Conservation (phyloP, 2,888 invertebrate genomes). For the Cheilosia scutellata region DNA sequence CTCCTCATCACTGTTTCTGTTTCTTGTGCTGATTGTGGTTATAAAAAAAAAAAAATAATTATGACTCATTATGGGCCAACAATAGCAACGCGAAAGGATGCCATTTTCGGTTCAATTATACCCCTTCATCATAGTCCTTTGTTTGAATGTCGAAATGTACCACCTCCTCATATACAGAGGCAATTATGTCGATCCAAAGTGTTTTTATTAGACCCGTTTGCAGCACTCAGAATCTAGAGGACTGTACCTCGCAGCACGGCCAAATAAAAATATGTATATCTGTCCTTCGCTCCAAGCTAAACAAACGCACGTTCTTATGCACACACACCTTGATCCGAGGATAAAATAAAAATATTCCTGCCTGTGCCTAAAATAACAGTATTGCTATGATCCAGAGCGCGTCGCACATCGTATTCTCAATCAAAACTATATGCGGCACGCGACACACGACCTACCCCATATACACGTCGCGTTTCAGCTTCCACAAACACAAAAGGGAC, state of each 20-base stretch:
- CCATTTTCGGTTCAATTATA: conserved; percentile 37
- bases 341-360: conserved; percentile 47
- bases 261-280: conserved; percentile 30
- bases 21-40: background rate
- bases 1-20: no score
- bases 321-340: conserved; percentile 67
- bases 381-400: conserved; percentile 60
- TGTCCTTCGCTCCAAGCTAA: conserved; percentile 56
- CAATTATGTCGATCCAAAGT: conserved; percentile 44
- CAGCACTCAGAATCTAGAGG: conserved; percentile 30
- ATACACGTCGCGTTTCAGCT: conserved; percentile 32
- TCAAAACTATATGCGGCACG: conserved; percentile 76
- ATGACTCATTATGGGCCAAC: conserved; percentile 30
- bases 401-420: conserved; percentile 66
- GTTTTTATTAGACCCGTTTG: conserved; percentile 46
- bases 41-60: conserved; percentile 6
- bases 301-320: conserved; percentile 71
- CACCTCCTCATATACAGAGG: conserved; percentile 9
- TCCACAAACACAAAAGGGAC: conserved; percentile 59
- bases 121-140: conserved; percentile 39
- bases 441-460: conserved; percentile 76
- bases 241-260: conserved; percentile 3
- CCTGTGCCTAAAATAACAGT: conserved; percentile 64
- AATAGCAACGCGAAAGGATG: conserved; percentile 14
- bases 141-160: background rate